Conservation (phyloP, 2,113 vertebrate genomes). For the Origma solitaria region DNA sequence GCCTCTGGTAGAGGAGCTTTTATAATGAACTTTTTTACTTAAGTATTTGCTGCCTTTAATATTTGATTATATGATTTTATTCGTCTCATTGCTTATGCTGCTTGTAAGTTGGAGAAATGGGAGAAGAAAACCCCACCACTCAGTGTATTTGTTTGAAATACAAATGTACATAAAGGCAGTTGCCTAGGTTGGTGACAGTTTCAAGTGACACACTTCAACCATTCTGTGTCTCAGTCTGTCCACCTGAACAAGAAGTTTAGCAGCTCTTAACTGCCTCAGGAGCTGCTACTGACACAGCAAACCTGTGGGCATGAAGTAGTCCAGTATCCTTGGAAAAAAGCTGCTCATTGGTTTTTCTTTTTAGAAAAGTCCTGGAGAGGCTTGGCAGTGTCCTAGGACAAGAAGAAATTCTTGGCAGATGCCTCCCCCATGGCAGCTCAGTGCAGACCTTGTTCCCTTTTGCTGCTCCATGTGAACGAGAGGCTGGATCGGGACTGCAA, state of each 20-base stretch:
- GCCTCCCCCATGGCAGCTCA: not conserved
- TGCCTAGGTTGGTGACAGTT: not conserved
- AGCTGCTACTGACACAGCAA: not conserved
- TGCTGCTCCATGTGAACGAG: not conserved
- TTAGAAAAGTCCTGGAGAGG: not conserved
- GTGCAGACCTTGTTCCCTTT: not conserved
- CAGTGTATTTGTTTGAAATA: not conserved
- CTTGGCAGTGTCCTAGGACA: not conserved
- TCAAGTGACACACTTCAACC: not conserved
- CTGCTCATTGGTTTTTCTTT: fast-evolving
- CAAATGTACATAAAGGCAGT: not conserved
- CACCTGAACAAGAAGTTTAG: not conserved
- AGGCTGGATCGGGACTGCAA: not conserved
- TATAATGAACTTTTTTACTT: not conserved
- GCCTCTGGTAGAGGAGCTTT: not conserved
- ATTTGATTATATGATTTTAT: not conserved
- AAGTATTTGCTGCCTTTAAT: not conserved
- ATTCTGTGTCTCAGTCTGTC: not conserved
- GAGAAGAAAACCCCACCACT: not conserved
- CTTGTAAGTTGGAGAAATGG: not conserved
- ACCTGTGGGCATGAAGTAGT: not conserved
- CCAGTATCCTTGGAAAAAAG: not conserved
- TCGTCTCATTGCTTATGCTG: not conserved
- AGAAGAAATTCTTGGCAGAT: not conserved
- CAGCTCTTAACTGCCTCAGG: not conserved